Base-by-base conservation (phyloP, 2,888 invertebrate genomes). In the Volucella zonaria region DNA sequence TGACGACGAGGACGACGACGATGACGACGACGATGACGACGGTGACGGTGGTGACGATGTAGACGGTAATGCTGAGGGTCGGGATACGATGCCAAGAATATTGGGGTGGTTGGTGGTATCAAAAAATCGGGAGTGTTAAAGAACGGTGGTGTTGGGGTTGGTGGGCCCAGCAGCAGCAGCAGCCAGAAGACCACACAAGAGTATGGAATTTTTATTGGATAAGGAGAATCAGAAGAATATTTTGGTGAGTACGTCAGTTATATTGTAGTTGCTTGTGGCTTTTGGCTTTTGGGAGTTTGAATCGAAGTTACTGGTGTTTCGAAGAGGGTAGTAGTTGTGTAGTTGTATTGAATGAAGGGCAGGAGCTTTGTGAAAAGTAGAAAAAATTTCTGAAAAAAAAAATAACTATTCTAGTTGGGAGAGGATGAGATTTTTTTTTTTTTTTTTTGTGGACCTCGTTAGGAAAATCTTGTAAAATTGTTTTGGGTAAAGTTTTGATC, bases 161-260 rank as follows among this genome's bases (percentile, higher is more conserved):
- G 80, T 51, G 89, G 91, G 87, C 91, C 91, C 89, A 87, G 90
- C 90, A 74, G 90, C 54, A 47, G 73, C 92, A 90, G 70, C 89
- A 47, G 89, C 90, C 70, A 93, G 91, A 70, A 90, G 94, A 86
- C 96, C 96, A 67, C 96, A 96, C 93, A 97, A 97, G 93, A 97
- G 97, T 93, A 97, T 97, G 97, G 97, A 97, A 94, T 97, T 97
- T 93, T 95, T 97, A 91, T 94, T 97, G 92, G 97, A 97, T 93
- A 97, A 97, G 93, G 96, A 97, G 92, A 97, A 96, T 93, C 95
- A 97, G 91, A 96, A 95, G 91, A 95, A 95, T 89, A 95, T 96
- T 89, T 95, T 96, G 96, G 97, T 97, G 91, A 95, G 96, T 93
- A 62, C 42, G 3, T 23, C 23, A 8, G 52, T 40, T 51, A n/a